Evolutionary conservation across 2,888 invertebrate species (phyloP).

Genomic region (Aphodius granarius): DNA sequence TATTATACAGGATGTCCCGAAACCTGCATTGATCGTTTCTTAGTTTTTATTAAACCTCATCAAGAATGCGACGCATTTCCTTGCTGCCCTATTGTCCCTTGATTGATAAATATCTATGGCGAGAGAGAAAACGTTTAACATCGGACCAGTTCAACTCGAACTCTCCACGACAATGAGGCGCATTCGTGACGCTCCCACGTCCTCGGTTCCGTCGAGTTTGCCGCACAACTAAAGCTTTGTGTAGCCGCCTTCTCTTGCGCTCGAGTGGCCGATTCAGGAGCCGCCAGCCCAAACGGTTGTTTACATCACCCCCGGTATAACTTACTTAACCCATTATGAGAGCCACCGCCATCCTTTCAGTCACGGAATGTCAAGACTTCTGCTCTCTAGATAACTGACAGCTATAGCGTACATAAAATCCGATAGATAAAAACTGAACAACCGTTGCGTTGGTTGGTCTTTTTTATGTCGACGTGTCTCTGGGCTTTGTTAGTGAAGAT

Average conservation of each 20-base stretch:
- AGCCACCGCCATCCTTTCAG: constrained; percentile 32
- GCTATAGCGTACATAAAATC: background rate
- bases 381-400: background rate
- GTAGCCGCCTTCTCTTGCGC: constrained; percentile 38
- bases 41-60: background rate
- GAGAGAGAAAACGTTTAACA: constrained; percentile 34
- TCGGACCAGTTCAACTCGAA: constrained; percentile 24
- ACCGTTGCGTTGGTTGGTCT: background rate
- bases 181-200: constrained; percentile 41
- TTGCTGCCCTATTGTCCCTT: constrained; percentile 23
- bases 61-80: constrained; percentile 19
- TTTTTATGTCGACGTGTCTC: background rate
- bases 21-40: no score
- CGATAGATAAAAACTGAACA: background rate
- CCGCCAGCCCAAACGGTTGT: constrained; percentile 33
- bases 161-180: constrained; percentile 34
- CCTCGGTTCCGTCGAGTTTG: constrained; percentile 26
- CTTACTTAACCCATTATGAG: constrained; percentile 37
- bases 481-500: background rate
- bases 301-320: constrained; percentile 36
- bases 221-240: constrained; percentile 31
- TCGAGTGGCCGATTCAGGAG: constrained; percentile 36
- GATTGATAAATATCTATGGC: constrained; percentile 39
- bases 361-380: constrained; percentile 31
- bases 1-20: no score